Percentiles rank a stretch among this genome's conserved stretches.
Evolutionary conservation across 2,888 invertebrate species (phyloP).

Genomic region (Cheilosia scutellata): DNA sequence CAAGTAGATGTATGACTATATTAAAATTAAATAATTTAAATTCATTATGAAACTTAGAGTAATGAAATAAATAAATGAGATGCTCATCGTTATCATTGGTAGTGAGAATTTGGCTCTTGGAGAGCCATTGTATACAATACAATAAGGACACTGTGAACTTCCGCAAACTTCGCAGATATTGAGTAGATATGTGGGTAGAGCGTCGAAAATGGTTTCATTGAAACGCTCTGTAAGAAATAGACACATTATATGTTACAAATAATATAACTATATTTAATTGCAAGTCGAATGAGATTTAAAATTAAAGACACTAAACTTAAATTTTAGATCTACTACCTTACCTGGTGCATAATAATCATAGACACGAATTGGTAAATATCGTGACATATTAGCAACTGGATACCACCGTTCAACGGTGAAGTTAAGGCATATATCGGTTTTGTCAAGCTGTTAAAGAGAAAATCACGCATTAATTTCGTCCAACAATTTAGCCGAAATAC

Average conservation of each 20-base stretch:
- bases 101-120: constrained; percentile 30
- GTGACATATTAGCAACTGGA: constrained; percentile 97
- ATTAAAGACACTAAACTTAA: too few relatives aligned
- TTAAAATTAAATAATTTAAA: constrained; percentile 56
- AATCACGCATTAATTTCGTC: constrained; percentile 12
- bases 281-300: background rate
- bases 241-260: background rate
- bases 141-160: constrained; percentile 95
- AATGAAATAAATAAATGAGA: constrained; percentile 64
- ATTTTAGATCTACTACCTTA: constrained; percentile 82
- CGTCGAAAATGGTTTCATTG: constrained; percentile 94
- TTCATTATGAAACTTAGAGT: constrained; percentile 50
- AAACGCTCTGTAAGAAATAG: constrained; percentile 88
- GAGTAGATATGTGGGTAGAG: constrained; percentile 90
- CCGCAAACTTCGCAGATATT: constrained; percentile 96
- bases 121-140: constrained; percentile 89
- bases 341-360: constrained; percentile 98
- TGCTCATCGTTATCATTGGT: constrained; percentile 52
- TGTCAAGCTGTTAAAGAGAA: constrained; percentile 87
- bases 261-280: too few relatives aligned
- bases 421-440: constrained; percentile 93
- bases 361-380: constrained; percentile 92
- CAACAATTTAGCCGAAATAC: background rate
- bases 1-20: constrained; percentile 46
- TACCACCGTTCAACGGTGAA: constrained; percentile 96